These are phyloP conservation scores for Phalangium opilio DNA, from an alignment of 2,888 invertebrate species.

Conservation along the genomic window DNA sequence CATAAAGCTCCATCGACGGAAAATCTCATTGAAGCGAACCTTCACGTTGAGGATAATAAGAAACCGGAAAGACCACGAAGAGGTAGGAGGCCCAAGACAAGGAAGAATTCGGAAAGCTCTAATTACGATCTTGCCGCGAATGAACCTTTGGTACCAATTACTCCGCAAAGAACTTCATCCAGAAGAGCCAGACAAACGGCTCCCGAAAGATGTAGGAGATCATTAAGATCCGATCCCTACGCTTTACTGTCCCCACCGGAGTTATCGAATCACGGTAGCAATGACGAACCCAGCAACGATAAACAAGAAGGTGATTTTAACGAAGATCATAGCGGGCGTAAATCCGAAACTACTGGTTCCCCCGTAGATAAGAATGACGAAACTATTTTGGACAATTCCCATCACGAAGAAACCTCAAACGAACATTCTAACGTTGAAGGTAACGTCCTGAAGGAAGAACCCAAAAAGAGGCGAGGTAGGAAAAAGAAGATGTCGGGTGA, in stretches of 20 bases:
- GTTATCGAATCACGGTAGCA: too few relatives aligned
- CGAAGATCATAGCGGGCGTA: too few relatives aligned
- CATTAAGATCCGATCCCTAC: conserved; percentile 11
- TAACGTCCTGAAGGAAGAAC: conserved; percentile 8
- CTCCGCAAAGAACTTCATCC: conserved; percentile 1
- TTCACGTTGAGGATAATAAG: conserved; percentile 3
- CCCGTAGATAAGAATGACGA: too few relatives aligned
- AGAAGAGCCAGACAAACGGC: conserved; percentile 10
- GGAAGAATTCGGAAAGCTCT: conserved; percentile 18
- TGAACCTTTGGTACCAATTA: not conserved
- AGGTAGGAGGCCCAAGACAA: conserved; percentile 19
- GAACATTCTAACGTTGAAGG: too few relatives aligned
- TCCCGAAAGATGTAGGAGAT: conserved; percentile 11
- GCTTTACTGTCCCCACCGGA: not conserved
- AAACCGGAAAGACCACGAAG: conserved; percentile 16
- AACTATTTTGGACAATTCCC: too few relatives aligned
- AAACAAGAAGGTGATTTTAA: too few relatives aligned
- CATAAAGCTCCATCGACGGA: too few relatives aligned
- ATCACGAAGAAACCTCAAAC: too few relatives aligned
- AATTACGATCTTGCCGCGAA: conserved; percentile 8
- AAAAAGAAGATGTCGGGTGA: conserved; percentile 23
- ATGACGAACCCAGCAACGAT: too few relatives aligned
- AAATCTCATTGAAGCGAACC: too few relatives aligned
- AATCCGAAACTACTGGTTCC: too few relatives aligned
- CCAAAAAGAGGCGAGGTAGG: conserved; percentile 22